Evolutionary conservation across 2,888 invertebrate species (phyloP), one percentile per base, ranked within the genome.

Genomic region (Drosophila borealis): DNA sequence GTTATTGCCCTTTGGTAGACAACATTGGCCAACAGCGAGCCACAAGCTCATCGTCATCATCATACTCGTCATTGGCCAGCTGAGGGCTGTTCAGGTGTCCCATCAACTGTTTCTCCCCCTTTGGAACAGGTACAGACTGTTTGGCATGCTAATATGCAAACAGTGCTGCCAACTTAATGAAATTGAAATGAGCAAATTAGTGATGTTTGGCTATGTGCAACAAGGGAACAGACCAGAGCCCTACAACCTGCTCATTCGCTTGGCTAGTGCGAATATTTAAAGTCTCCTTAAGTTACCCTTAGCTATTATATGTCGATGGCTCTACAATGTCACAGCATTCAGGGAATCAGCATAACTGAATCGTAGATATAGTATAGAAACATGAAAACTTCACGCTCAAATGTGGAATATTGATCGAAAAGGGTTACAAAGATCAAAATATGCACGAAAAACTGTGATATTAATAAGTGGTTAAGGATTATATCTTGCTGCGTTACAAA

Each of bases 121-220:
- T 42, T 39, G 49, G n/a, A 48, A 39, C 44, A 51, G 64, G 49
- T 44, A 44, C 56, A 55, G 68, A 56, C 62, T 83, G 84, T 84
- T 87, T 82, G 88, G 79, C 64, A 75, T 81, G 86, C 82, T 88
- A 88, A 82, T 82, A 86, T 72, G 88, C 88, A 80, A 88, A 83
- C 83, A 88, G 86, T 55, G 78, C 70, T 80, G 86, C 86, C 83
- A 83, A 88, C 88, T 82, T 88, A 83, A 83, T 83, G 82, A 83
- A 83, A 83, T 83, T 83, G 88, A 88, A 83, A 83, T 86, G 82
- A 85, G 88, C 86, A 83, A 85, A 83, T 82, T 82, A 82, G 88
- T 54, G 42, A 59, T 74, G 74, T 74, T 74, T 78, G 56, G 39
- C 56, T 42, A 51, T 34, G 37, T 60, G 54, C 77, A 21, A 11